A percentile compares a stretch with the other conserved stretches of the same genome.
phyloP scores from a whole-genome alignment of 2,797 vertebrate genomes.

The Enteromius trimaculatus region DNA sequence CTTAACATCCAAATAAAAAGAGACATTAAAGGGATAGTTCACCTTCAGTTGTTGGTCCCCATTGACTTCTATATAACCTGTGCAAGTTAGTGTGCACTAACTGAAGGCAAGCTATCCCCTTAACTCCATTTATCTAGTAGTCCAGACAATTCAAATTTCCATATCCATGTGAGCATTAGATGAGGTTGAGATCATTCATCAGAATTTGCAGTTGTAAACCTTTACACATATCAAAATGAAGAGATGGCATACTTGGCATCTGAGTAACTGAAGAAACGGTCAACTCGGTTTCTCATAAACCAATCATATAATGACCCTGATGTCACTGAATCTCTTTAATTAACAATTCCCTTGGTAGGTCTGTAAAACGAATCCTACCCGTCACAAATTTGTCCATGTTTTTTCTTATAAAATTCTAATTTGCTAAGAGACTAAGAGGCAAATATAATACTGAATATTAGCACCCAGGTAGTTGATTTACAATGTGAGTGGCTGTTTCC shows the following conservation, averaged over 20 bases:
- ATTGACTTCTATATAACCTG: no score
- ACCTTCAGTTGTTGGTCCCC: no score
- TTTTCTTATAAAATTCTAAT: background rate
- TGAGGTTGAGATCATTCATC: background rate
- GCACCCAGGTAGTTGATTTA: slow-evolving; percentile 3
- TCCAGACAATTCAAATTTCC: background rate
- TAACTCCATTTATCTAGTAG: background rate
- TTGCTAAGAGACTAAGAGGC: background rate
- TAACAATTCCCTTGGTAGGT: background rate
- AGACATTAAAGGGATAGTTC: background rate
- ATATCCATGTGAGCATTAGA: background rate
- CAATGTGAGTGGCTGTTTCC: background rate
- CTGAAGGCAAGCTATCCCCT: no score
- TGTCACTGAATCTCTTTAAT: background rate
- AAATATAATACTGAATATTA: background rate
- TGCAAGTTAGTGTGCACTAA: no score
- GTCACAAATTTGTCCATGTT: background rate
- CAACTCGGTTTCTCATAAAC: background rate
- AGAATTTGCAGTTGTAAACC: background rate
- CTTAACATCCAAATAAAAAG: background rate
- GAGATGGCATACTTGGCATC: background rate
- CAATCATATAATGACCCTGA: background rate
- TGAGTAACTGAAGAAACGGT: background rate
- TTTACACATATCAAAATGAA: background rate
- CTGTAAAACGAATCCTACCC: background rate